These are phyloP conservation scores for Syndactyla subalaris DNA, from an alignment of 2,797 vertebrate genomes.

Conservation along the genomic window DNA sequence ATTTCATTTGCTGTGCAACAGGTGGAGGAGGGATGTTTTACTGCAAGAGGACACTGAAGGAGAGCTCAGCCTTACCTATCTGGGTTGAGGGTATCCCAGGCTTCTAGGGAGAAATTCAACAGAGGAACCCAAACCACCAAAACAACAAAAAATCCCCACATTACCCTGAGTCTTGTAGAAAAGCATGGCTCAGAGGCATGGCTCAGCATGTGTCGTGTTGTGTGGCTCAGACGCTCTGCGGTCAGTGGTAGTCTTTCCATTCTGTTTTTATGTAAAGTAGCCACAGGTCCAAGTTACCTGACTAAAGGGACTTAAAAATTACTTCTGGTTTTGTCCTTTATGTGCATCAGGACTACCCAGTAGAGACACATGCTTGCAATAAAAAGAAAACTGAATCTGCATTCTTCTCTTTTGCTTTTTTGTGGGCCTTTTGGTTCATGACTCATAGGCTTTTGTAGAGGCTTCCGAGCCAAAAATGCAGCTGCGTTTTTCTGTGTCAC, in stretches of 20 bases:
- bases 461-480: conserved; percentile 13
- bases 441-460: conserved; percentile 10
- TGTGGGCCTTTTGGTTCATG: conserved; percentile 47
- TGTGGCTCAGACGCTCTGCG: background rate
- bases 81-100: background rate
- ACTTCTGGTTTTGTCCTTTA: background rate
- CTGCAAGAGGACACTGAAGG: rapidly evolving
- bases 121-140: background rate
- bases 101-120: background rate
- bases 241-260: background rate
- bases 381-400: conserved; percentile 49
- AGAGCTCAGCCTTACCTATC: rapidly evolving
- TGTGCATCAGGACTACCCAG: background rate
- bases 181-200: background rate
- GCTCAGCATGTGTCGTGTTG: rapidly evolving
- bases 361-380: conserved; percentile 29
- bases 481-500: conserved; percentile 50
- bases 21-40: background rate
- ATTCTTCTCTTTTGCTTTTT: conserved; percentile 61
- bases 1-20: background rate
- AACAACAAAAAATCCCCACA: background rate
- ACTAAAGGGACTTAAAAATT: background rate
- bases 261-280: background rate
- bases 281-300: background rate
- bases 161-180: background rate